These are phyloP conservation scores for Intellagama lesueurii DNA, from an alignment of 2,797 vertebrate species.

Conservation along the genomic window DNA sequence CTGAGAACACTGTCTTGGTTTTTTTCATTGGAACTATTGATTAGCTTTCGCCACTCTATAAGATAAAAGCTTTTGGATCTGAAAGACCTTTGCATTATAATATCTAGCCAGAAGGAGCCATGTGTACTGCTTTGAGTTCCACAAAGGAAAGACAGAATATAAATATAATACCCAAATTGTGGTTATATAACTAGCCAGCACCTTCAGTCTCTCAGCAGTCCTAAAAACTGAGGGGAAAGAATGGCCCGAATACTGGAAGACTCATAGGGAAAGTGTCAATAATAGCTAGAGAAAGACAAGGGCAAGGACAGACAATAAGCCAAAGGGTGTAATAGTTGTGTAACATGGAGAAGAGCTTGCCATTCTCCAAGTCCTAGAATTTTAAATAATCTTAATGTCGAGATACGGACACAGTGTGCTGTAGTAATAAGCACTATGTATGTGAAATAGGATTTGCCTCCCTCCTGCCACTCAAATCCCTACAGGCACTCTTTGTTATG, in stretches of 20 bases:
- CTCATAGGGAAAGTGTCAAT: background rate
- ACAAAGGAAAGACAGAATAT: background rate
- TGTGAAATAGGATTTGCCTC: too few relatives aligned
- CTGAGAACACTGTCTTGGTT: conserved; percentile 1
- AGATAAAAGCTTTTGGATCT: background rate
- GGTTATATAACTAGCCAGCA: background rate
- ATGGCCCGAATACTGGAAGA: background rate
- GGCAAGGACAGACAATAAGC: too few relatives aligned
- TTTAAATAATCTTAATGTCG: too few relatives aligned
- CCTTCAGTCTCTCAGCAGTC: background rate
- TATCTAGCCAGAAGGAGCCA: background rate
- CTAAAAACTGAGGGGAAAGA: background rate
- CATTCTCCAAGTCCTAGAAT: too few relatives aligned
- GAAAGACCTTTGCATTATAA: background rate
- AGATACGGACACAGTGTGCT: too few relatives aligned
- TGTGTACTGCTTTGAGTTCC: background rate
- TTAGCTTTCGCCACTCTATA: background rate
- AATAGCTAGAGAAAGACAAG: background rate
- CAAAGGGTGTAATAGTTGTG: background rate
- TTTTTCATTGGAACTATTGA: conserved; percentile 2
- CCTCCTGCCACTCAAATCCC: too few relatives aligned
- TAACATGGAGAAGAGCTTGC: background rate
- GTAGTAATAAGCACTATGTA: too few relatives aligned
- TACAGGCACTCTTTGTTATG: too few relatives aligned
- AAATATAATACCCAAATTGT: background rate